Base-by-base conservation (phyloP, 1,140 invertebrate genomes). In the Helicoverpa zea region DNA sequence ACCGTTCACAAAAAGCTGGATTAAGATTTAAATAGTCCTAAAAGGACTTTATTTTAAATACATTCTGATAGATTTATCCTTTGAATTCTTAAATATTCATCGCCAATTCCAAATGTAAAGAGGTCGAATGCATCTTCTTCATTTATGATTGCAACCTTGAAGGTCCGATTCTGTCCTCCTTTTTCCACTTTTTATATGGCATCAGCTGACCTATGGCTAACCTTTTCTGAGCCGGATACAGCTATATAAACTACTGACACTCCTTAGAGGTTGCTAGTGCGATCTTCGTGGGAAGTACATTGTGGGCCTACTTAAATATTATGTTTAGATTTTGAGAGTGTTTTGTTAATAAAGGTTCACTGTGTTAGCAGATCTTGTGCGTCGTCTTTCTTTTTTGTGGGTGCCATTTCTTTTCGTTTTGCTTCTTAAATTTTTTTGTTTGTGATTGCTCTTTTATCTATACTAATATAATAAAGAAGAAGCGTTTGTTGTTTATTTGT, bases 151-250 rank as follows among this genome's bases (percentile, higher is more conserved):
- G 18, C 2, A 66, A 66, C 63, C 43, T 66, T 66, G 9, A 66
- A 66, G n/a, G 63, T 49, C 43, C 35, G 16, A 18, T n/a, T 49
- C 4, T 66, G 43, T 49, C 43, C 63, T 66, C 16, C 58, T 66
- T 66, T 63, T 66, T 66, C n/a, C 11, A 12, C 35, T 66, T 66
- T 66, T 66, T 49, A 66, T 66, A 49, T 18, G 63, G 63, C 63
- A 66, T 66, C 63, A 18, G 35, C n/a, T 66, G 63, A 49, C 63
- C 63, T 66, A 66, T 66, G n/a, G 63, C 63, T 66, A 66, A 66
- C 63, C 63, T 66, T 66, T 66, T 18, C 11, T 18, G 43, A 66
- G 16, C 63, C 63, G 63, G 63, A 66, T 66, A 10, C 63, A n/a
- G 14, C 30, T 66, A 49, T 66, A 35, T 66, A 66, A 66, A 66